phyloP scores from a whole-genome alignment of 2,113 vertebrate genomes.

The Petrocephalus microphthalmus region DNA sequence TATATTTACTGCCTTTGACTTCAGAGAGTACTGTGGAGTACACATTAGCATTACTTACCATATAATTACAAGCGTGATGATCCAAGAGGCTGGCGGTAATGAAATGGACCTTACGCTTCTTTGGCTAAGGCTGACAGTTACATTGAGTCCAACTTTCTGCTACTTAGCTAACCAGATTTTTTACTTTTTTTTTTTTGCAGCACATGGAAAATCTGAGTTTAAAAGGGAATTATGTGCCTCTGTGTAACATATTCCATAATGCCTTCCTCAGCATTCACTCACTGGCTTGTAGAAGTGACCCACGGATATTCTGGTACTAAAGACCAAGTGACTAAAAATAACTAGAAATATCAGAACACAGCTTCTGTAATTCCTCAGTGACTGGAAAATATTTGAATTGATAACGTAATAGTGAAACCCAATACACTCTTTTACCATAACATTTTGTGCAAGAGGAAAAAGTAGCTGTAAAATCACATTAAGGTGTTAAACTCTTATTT shows the following conservation, averaged over 20 bases:
- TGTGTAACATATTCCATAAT: conserved; percentile 1
- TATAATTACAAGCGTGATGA: conserved; percentile 27
- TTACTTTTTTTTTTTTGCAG: neutral
- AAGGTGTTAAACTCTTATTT: neutral
- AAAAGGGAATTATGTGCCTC: conserved; percentile 12
- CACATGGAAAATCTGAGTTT: conserved; percentile 43
- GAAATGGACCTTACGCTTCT: conserved; percentile 9
- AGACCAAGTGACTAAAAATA: neutral
- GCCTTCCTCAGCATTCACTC: neutral
- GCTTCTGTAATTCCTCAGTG: neutral
- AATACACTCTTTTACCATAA: neutral
- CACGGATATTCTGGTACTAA: neutral
- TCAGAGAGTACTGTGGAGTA: conserved; percentile 2
- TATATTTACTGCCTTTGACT: conserved; percentile 22
- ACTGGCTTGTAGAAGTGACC: neutral
- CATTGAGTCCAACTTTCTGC: conserved; percentile 2
- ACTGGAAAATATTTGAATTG: neutral
- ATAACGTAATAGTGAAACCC: neutral
- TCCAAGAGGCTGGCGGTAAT: conserved; percentile 19
- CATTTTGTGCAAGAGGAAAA: neutral
- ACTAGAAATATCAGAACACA: neutral
- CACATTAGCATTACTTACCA: conserved; percentile 18
- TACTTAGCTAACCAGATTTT: conserved; percentile 8
- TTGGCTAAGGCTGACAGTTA: conserved; percentile 6
- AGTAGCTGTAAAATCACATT: neutral